Evolutionary conservation across 1,140 invertebrate species (phyloP).

Genomic region (Drosophila ohnishii): DNA sequence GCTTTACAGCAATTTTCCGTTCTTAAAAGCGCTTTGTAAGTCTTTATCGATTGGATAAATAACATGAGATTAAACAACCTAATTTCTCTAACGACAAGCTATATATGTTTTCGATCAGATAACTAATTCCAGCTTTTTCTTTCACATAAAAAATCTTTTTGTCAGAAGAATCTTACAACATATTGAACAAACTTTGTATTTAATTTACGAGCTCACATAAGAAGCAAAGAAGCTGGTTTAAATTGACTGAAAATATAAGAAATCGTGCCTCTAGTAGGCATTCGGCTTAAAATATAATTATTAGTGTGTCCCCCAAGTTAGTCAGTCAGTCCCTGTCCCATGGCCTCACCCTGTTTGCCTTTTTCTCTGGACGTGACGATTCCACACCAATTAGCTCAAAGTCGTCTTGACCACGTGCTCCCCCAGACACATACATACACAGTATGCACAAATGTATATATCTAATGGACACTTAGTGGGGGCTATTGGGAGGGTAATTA

Average conservation of each 20-base stretch:
- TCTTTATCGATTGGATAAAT: too few species aligned
- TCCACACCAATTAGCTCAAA: constrained; percentile 33
- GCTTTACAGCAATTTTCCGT: too few species aligned
- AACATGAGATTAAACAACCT: too few species aligned
- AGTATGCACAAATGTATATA: not conserved
- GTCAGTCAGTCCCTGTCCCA: not conserved
- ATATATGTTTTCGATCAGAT: too few species aligned
- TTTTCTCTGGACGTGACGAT: constrained; percentile 30
- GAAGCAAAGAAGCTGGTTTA: not conserved
- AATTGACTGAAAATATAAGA: not conserved
- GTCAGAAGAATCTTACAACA: not conserved
- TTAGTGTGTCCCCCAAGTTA: constrained; percentile 3
- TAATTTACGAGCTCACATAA: not conserved
- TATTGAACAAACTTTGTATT: not conserved
- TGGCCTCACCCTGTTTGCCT: constrained; percentile 1
- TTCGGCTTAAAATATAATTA: not conserved
- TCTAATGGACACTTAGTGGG: constrained; percentile 6
- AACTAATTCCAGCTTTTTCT: too few species aligned
- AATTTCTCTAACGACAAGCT: too few species aligned
- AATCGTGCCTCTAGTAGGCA: not conserved
- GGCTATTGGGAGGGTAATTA: not conserved
- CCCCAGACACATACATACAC: constrained; percentile 6
- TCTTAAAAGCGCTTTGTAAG: too few species aligned
- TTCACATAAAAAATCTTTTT: not conserved
- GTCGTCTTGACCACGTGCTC: constrained; percentile 21